Base-by-base conservation (phyloP, 2,113 vertebrate genomes). In the Hepsetus odoe region DNA sequence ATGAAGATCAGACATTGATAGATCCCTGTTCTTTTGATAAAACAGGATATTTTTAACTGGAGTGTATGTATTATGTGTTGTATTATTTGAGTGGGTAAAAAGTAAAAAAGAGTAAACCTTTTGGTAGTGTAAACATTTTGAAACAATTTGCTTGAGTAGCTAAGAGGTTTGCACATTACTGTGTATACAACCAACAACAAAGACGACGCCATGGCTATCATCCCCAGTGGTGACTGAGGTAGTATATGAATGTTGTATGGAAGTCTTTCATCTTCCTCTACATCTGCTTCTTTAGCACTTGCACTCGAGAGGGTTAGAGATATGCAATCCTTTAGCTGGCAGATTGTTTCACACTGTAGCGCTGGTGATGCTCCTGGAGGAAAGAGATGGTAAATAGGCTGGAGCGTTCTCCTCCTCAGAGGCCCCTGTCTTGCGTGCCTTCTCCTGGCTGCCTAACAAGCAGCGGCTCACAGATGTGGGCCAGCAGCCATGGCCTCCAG, bases 401-500 rank as follows among this genome's bases (percentile, higher is more conserved):
- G n/a, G n/a, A 35, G 26, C 22, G 46, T 77, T 72, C 74, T 66
- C 46, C 72, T 79, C 65, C 69, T 67, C 76, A 83, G 77, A 83
- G 33, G 16, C n/a, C 20, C 38, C 49, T 79, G 70, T 83, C 67
- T 56, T 55, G 59, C 49, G 53, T 64, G 66, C 44, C 38, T 38
- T 28, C 33, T 69, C 67, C 68, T 24, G 76, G 76, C 59, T 76
- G 68, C 59, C 59, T 86, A 80, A 84, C 80, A 55, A 85, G 77
- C 74, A 68, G 44, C 33, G 59, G 33, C 77, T 84, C 84, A 86
- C 87, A 89, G 86, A 84, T 89, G 84, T 79, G 53, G n/a, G 84
- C 86, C 80, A 78, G 77, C 77, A 86, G 81, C 81, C 71, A 64
- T 82, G 16, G 80, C 87, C 85, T 84, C 51, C 51, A 79, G 88